Base-by-base conservation (phyloP, 2,797 vertebrate genomes). In the Selene dorsalis region DNA sequence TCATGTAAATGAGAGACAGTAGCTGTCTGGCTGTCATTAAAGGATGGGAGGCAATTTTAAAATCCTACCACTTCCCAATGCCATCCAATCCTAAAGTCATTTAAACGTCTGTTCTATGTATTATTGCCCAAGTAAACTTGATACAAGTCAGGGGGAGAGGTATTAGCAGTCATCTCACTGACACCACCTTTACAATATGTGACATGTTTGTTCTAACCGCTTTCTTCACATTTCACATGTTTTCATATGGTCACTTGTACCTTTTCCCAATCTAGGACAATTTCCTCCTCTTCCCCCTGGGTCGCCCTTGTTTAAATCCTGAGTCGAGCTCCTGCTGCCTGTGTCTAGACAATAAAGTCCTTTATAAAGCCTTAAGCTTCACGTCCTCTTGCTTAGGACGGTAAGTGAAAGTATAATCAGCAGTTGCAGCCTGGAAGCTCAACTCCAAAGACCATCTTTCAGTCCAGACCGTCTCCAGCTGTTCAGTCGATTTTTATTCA, bases 271-370 rank as follows among this genome's bases (percentile, higher is more conserved):
- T 85, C 74, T 79, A 32, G 61, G n/a, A 85, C 62, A 81, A 93
- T 90, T 90, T 92, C 93, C 87, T 90, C 76, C 41, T 70, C 77
- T 88, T 86, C 83, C 80, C 77, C 69, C 30, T 30, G 71, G 76
- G 71, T 86, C 22, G 24, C 82, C 48, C 73, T 74, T 52, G 66
- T 88, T 85, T 74, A 70, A 83, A 81, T 75, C 83, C 75, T 69
- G 47, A 62, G 69, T 60, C 50, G 73, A 83, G 84, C 79, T 81
- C 69, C 69, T 80, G 73, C 82, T 84, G 83, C 81, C 53, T 13
- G 20, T 67, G 84, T 84, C 90, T 83, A 87, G 89, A 93, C 92
- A 94, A 90, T 89, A 91, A 88, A 90, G 87, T 84, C 88, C 74
- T 93, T 93, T 66, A 91, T 91, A 72, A 84, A 84, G 68, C 82